Conservation (phyloP, 1,140 invertebrate species). For the Neomicropteryx cornuta region DNA sequence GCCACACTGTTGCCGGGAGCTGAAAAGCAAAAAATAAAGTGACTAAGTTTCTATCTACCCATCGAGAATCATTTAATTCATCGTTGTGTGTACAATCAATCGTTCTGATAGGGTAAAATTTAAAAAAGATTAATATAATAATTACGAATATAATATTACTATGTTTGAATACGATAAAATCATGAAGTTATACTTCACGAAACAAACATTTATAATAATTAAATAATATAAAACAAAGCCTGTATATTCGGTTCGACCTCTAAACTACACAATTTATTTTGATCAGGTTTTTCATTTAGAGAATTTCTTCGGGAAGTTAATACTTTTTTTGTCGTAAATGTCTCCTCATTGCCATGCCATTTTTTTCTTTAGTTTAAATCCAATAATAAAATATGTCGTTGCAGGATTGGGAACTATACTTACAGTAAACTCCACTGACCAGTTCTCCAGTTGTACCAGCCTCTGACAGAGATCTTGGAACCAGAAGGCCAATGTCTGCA, state of each 20-base stretch:
- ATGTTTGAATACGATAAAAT: neutral
- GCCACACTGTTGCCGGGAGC: constrained; percentile 79
- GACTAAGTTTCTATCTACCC: constrained; percentile 72
- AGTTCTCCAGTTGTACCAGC: constrained; percentile 24
- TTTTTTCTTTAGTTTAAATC: too few species aligned
- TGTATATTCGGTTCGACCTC: too few species aligned
- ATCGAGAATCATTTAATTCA: constrained; percentile 4
- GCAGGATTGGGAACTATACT: constrained; percentile 1
- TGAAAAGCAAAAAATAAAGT: constrained; percentile 52
- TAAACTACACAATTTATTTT: too few species aligned
- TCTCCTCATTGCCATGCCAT: too few species aligned
- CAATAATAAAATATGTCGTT: too few species aligned
- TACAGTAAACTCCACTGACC: constrained; percentile 15
- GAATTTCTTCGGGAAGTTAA: too few species aligned
- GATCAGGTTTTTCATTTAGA: too few species aligned
- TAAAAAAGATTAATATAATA: neutral
- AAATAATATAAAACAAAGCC: too few species aligned
- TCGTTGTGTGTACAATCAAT: neutral
- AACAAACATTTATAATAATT: too few species aligned
- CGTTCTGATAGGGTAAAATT: constrained; percentile 3
- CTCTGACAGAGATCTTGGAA: constrained; percentile 66
- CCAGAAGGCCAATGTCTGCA: constrained; percentile 63
- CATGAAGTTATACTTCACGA: too few species aligned
- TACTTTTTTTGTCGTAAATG: too few species aligned
- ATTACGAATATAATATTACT: neutral